Conservation (phyloP, 2,113 vertebrate genomes). For the Lepisosteus oculatus region DNA sequence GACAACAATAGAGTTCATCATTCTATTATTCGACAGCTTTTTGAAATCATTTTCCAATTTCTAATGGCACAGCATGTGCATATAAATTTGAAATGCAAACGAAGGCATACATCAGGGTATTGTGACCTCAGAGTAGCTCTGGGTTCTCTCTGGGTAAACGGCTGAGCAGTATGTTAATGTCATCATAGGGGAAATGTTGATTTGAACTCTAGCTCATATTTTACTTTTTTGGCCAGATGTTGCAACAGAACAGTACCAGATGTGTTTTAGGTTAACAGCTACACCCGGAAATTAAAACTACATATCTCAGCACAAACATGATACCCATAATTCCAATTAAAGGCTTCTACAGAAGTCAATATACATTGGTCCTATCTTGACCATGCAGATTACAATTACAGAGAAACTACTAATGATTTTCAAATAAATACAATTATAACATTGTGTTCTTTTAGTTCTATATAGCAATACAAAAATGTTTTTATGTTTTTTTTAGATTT, state of each 20-base stretch:
- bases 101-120: conserved; percentile 1
- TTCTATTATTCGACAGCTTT: neutral
- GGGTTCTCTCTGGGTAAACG: neutral
- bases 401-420: neutral
- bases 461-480: neutral
- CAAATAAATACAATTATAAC: neutral
- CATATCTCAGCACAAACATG: neutral
- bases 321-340: no score
- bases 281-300: conserved; percentile 6
- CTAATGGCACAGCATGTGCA: neutral
- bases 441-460: neutral
- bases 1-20: conserved; percentile 2
- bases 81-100: conserved; percentile 14
- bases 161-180: conserved; percentile 18
- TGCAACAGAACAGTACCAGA: conserved; percentile 38
- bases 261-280: conserved; percentile 20
- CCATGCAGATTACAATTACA: neutral
- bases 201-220: conserved; percentile 15
- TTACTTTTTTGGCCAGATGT: conserved; percentile 26
- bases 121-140: neutral
- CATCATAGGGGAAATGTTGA: conserved; percentile 9
- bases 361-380: neutral
- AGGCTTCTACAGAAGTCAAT: no score
- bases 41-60: neutral
- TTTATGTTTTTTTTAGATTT: no score